phyloP scores from a whole-genome alignment of 2,113 vertebrate genomes.

The Rissa tridactyla region DNA sequence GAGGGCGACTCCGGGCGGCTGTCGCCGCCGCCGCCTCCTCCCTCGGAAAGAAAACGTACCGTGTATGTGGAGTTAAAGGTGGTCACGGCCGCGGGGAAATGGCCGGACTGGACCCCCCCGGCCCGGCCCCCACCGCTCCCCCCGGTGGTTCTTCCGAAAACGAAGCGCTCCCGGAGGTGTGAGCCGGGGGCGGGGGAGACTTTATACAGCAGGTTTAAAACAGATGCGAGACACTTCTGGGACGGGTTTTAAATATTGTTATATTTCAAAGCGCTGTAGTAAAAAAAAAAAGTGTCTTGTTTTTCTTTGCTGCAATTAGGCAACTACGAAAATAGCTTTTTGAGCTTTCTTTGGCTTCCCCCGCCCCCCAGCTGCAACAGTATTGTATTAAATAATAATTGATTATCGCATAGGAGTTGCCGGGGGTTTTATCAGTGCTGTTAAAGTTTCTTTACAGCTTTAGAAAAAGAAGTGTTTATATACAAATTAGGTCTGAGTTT shows the following conservation, averaged over 20 bases:
- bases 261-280: not conserved
- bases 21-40: not conserved
- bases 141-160: not conserved
- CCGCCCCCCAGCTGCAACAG: too few relatives aligned
- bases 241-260: not conserved
- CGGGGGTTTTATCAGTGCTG: not conserved
- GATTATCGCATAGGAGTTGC: not conserved
- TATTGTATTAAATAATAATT: not conserved
- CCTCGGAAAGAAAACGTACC: rapidly evolving
- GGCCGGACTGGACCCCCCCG: too few relatives aligned
- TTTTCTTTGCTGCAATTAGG: not conserved
- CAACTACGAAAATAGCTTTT: not conserved
- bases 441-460: not conserved
- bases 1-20: too few relatives aligned
- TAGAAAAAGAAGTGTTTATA: not conserved
- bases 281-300: not conserved
- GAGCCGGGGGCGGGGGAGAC: too few relatives aligned
- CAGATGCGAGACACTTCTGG: not conserved
- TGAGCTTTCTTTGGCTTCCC: not conserved
- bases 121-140: not conserved
- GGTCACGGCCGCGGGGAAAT: not conserved
- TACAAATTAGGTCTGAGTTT: not conserved
- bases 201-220: not conserved
- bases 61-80: too few relatives aligned
- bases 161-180: not conserved